Conservation (phyloP, 2,888 invertebrate genomes). For the Polymixis lichenea region DNA sequence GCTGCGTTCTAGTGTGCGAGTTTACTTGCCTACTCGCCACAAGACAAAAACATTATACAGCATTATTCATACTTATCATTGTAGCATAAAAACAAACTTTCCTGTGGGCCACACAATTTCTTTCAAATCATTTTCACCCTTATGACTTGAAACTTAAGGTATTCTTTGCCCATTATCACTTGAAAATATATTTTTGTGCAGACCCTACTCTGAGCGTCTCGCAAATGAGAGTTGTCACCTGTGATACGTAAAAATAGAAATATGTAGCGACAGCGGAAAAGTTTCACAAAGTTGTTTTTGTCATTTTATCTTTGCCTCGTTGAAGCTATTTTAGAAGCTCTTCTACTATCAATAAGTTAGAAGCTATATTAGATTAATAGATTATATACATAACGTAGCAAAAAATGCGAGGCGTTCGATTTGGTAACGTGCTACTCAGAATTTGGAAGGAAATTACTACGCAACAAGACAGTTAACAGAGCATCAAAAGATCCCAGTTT, state of each 20-base stretch:
- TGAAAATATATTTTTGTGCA: constrained; percentile 50
- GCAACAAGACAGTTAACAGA: not conserved
- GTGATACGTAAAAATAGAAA: constrained; percentile 67
- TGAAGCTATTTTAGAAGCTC: not conserved
- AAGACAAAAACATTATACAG: constrained; percentile 52
- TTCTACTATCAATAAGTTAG: constrained; percentile 5
- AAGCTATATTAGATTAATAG: not conserved
- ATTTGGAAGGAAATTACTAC: not conserved
- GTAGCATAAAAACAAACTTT: constrained; percentile 38
- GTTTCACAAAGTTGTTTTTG: constrained; percentile 43
- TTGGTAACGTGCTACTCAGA: not conserved
- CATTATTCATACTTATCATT: constrained; percentile 64
- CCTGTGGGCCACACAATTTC: not conserved
- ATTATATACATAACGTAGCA: not conserved
- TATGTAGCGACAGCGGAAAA: constrained; percentile 61
- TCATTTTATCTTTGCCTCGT: constrained; percentile 19
- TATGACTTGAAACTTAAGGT: constrained; percentile 27
- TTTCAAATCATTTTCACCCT: constrained; percentile 34
- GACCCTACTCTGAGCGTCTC: constrained; percentile 60
- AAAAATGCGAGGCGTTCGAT: not conserved
- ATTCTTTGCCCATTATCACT: constrained; percentile 33
- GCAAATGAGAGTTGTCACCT: constrained; percentile 71
- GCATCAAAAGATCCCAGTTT: not conserved
- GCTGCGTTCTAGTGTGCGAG: too few species aligned
- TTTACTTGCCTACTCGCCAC: too few species aligned